Evolutionary conservation across 1,140 invertebrate genomes (phyloP).

Genomic region (Euborellia annulipes): DNA sequence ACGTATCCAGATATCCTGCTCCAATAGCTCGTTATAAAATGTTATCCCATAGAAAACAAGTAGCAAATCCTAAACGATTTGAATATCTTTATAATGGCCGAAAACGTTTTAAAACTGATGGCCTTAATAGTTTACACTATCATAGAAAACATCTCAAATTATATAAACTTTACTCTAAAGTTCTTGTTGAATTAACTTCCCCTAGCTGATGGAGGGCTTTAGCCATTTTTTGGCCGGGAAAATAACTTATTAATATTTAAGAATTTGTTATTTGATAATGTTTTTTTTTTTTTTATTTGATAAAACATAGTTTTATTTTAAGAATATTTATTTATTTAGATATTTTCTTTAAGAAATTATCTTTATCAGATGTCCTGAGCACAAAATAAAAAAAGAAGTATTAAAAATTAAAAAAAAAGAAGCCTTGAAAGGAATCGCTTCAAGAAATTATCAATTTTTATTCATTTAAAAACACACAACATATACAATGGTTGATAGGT

Average conservation of each 20-base stretch:
- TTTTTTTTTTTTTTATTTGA: no score
- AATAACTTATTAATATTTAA: no score
- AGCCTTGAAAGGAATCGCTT: no score
- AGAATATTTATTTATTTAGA: no score
- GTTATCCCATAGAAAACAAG: conserved; percentile 75
- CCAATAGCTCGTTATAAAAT: conserved; percentile 81
- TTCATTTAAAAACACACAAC: no score
- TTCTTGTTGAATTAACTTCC: conserved; percentile 44
- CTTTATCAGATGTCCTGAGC: no score
- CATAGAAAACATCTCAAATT: conserved; percentile 48
- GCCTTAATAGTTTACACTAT: conserved; percentile 75
- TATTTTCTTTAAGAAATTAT: no score
- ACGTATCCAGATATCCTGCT: conserved; percentile 72
- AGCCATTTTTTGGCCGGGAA: conserved; percentile 10
- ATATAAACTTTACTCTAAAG: conserved; percentile 57
- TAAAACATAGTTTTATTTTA: conserved; percentile 18
- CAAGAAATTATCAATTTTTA: no score
- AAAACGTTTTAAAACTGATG: conserved; percentile 66
- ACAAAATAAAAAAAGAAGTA: no score
- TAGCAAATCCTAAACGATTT: conserved; percentile 79
- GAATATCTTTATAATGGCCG: conserved; percentile 68
- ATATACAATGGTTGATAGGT: no score
- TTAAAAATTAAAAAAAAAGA: no score
- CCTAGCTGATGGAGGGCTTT: conserved; percentile 34
- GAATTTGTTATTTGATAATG: no score